Percentiles rank a stretch among this genome's conserved stretches.
Conservation (phyloP, 2,113 vertebrate species). For the Gymnobelideus leadbeateri region DNA sequence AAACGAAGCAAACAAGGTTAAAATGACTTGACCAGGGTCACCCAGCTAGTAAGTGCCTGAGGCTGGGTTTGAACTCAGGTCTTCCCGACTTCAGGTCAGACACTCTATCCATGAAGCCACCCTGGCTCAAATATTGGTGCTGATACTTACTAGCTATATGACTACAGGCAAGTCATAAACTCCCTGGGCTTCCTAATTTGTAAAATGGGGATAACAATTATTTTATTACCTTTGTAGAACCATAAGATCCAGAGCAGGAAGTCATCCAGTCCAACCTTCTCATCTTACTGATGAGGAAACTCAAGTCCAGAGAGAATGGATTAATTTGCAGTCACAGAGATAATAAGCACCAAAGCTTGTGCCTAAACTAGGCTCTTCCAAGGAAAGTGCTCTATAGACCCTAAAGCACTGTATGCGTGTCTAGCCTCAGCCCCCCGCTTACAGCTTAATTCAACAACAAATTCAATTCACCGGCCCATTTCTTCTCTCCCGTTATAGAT, state of each 20-base stretch:
- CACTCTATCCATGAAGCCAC: too few species aligned
- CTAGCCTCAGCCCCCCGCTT: background rate
- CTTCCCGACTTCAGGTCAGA: too few species aligned
- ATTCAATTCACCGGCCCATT: background rate
- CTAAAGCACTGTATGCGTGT: background rate
- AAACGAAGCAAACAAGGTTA: too few species aligned
- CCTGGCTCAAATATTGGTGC: background rate
- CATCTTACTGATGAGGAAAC: conserved; percentile 25
- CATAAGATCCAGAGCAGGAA: background rate
- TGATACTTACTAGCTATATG: background rate
- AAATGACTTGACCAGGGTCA: too few species aligned
- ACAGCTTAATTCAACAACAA: background rate
- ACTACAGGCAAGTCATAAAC: background rate
- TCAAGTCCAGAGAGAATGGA: background rate
- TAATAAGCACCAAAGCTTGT: background rate
- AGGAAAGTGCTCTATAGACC: background rate
- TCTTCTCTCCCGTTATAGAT: too few species aligned
- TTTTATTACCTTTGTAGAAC: too few species aligned
- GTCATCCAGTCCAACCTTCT: background rate
- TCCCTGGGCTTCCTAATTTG: background rate
- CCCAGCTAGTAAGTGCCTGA: too few species aligned
- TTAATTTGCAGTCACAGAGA: background rate
- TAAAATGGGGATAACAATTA: background rate
- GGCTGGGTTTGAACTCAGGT: too few species aligned
- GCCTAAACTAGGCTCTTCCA: background rate